Evolutionary conservation across 1,140 invertebrate species (phyloP), one percentile per base, ranked within the genome.

Genomic region (Vanessa tameamea): DNA sequence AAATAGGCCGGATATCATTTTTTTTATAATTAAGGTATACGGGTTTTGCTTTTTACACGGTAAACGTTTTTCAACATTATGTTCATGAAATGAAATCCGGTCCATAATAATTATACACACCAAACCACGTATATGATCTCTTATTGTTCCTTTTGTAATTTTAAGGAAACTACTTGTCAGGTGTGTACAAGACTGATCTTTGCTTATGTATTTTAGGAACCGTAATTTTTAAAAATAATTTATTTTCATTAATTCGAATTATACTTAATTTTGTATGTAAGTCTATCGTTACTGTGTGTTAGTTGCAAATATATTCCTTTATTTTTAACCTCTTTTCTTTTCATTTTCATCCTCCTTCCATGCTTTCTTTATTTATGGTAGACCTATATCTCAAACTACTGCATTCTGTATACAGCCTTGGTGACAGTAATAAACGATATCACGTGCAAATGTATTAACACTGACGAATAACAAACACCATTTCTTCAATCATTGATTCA

Each of bases 291-390:
- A 90, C 71, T 87, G 84, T 92, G 89, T 90, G 90, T 91, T 92
- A 89, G 89, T 91, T 92, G 88, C 91, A 92, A 92, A 92, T 91
- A 91, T 91, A 91, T 86, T 89, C 84, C 86, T 90, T 91, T 91
- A 89, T 91, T 90, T 90, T 88, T 84, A 61, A 89, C 80, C 85
- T 85, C 84, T 88, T 91, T 43, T 90, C 87, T 92, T 92, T 92
- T 91, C 87, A 92, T 91, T 92, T 90, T 90, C 90, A 91, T 87
- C 87, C 88, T 91, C 78, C 84, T 78, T 90, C 87, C 87, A 87
- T 89, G 90, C 90, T 92, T 92, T 84, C 78, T 87, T 81, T 87
- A 82, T 86, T 82, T 84, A 86, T 84, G 78, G 88, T 89, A 86
- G 85, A 88, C 85, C 84, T 91, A 87, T 87, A 83, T 89, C 85